A percentile compares a stretch with the other conserved stretches of the same genome.
Evolutionary conservation across 2,888 invertebrate genomes (phyloP).

Genomic region (Sarcophaga rosellei): DNA sequence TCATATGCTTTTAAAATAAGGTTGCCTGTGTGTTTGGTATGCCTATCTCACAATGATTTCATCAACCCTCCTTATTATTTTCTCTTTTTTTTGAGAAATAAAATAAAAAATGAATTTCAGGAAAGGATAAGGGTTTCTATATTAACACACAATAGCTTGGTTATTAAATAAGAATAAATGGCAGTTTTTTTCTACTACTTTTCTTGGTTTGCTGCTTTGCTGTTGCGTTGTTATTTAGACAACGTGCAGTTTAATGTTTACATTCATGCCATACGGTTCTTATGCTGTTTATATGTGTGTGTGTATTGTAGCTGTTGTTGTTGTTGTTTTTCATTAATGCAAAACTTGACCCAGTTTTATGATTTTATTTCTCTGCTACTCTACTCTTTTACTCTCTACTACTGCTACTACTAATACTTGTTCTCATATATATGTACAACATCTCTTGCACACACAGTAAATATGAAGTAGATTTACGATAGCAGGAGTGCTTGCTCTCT

Average conservation of each 20-base stretch:
- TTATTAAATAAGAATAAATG: constrained; percentile 19
- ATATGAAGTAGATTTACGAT: background rate
- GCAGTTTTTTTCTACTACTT: constrained; percentile 28
- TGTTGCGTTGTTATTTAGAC: background rate
- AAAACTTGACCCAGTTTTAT: constrained; percentile 72
- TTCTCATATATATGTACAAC: too few relatives aligned
- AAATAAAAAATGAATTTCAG: too few relatives aligned
- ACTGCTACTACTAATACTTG: background rate
- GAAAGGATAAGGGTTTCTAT: too few relatives aligned
- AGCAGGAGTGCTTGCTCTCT: too few relatives aligned
- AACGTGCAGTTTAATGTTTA: constrained; percentile 25
- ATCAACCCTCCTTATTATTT: too few relatives aligned
- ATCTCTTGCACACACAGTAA: background rate
- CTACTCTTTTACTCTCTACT: background rate
- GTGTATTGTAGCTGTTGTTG: background rate
- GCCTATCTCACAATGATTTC: too few relatives aligned
- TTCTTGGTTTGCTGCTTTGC: constrained; percentile 39
- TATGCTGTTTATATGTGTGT: background rate
- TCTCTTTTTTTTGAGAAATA: too few relatives aligned
- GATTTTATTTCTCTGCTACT: constrained; percentile 33
- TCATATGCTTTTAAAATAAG: too few relatives aligned
- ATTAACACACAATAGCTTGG: too few relatives aligned
- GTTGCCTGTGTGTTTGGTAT: too few relatives aligned
- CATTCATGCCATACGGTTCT: background rate
- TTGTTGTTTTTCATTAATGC: constrained; percentile 60